These are phyloP conservation scores for Australoheros facetus DNA, from an alignment of 2,797 vertebrate species.

Conservation along the genomic window DNA sequence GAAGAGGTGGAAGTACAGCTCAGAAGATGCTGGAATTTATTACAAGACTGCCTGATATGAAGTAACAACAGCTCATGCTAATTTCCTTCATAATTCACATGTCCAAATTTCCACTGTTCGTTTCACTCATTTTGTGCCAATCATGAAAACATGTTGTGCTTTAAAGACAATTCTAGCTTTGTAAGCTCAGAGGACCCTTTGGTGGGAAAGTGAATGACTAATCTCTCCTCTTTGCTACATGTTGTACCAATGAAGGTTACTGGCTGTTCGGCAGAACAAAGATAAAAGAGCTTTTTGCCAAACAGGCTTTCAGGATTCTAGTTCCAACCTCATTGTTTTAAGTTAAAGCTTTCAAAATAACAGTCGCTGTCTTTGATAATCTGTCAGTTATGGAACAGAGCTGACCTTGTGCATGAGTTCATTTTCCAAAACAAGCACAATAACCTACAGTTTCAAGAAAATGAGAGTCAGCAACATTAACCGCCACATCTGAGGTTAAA, in stretches of 20 bases:
- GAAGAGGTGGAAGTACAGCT: conserved; percentile 15
- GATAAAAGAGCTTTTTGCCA: neutral
- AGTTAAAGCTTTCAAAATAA: neutral
- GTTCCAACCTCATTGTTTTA: neutral
- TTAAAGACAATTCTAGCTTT: conserved; percentile 2
- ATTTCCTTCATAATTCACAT: conserved; percentile 52
- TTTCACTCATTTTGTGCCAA: conserved; percentile 6
- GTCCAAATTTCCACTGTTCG: conserved; percentile 51
- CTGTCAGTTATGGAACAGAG: neutral
- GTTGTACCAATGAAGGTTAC: neutral
- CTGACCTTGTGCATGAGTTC: neutral
- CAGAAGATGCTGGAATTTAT: conserved; percentile 50
- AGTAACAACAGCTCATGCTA: conserved; percentile 46
- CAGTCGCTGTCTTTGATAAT: neutral
- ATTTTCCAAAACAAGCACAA: neutral
- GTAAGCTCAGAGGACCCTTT: neutral
- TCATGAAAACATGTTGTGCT: conserved; percentile 16
- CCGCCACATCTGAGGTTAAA: neutral
- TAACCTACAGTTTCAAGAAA: neutral
- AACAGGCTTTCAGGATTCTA: neutral
- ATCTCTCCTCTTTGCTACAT: neutral
- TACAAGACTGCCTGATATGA: conserved; percentile 42
- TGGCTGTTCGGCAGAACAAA: neutral
- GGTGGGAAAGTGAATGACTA: conserved; percentile 1
- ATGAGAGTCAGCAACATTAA: neutral